Conservation (phyloP, 2,888 invertebrate genomes). For the Orthonevra nobilis region DNA sequence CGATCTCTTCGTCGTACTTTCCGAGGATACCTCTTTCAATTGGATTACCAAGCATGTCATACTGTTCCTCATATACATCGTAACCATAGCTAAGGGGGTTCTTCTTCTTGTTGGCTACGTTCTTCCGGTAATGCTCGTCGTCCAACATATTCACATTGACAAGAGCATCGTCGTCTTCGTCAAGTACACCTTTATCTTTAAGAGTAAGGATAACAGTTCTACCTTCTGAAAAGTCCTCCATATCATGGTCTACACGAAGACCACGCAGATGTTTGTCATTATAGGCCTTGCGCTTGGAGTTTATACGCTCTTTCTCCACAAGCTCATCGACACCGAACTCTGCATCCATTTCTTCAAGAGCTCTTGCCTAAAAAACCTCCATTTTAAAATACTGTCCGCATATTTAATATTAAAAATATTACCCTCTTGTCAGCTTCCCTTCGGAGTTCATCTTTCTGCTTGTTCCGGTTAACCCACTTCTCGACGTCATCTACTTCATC, state of each 20-base stretch:
- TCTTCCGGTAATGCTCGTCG: constrained; percentile 91
- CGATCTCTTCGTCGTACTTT: constrained; percentile 95
- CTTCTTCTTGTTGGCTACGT: constrained; percentile 90
- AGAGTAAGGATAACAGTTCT: constrained; percentile 93
- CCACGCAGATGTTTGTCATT: constrained; percentile 88
- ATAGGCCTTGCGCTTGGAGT: constrained; percentile 84
- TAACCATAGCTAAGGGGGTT: constrained; percentile 91
- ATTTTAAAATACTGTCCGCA: background rate
- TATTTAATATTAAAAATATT: constrained; percentile 24
- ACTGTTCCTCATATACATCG: constrained; percentile 89
- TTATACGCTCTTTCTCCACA: constrained; percentile 88
- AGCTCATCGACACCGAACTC: constrained; percentile 94
- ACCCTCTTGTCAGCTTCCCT: constrained; percentile 88
- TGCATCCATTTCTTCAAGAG: constrained; percentile 96
- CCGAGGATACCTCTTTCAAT: constrained; percentile 86
- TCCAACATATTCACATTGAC: constrained; percentile 95
- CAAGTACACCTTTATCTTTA: constrained; percentile 94
- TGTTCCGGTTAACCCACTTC: constrained; percentile 91
- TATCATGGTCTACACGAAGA: constrained; percentile 91
- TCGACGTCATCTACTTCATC: constrained; percentile 87
- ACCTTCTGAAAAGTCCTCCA: constrained; percentile 87
- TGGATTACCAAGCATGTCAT: constrained; percentile 85
- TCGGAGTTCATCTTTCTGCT: constrained; percentile 89
- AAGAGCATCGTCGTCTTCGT: constrained; percentile 92
- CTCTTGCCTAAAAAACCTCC: constrained; percentile 87